Evolutionary conservation across 1,140 invertebrate species (phyloP).

Genomic region (Himalopsyche phryganea): DNA sequence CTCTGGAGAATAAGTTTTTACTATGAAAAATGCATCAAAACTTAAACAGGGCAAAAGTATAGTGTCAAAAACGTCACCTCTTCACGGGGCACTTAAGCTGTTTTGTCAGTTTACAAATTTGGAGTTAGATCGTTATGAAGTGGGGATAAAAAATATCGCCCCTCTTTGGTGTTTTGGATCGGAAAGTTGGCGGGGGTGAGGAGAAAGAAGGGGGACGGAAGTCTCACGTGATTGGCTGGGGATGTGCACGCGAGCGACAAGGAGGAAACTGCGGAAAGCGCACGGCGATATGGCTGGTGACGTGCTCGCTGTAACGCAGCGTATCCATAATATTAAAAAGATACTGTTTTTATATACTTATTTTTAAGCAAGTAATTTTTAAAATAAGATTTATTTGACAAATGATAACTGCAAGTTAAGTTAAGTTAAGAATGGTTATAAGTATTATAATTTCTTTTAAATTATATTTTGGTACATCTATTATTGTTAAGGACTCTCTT

Average conservation of each 20-base stretch:
- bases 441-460: too few relatives aligned
- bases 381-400: too few relatives aligned
- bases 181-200: neutral
- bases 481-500: too few relatives aligned
- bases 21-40: constrained; percentile 23
- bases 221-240: constrained; percentile 26
- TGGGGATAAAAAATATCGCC: constrained; percentile 23
- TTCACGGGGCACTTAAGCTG: constrained; percentile 4
- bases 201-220: constrained; percentile 23
- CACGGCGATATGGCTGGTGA: constrained; percentile 21
- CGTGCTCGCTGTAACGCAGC: constrained; percentile 1
- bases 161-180: constrained; percentile 6
- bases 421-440: too few relatives aligned
- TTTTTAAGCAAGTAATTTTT: too few relatives aligned
- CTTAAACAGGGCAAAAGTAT: neutral
- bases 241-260: constrained; percentile 14
- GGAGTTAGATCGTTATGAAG: constrained; percentile 28
- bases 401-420: too few relatives aligned
- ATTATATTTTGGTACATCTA: too few relatives aligned
- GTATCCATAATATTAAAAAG: too few relatives aligned
- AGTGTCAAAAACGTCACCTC: neutral
- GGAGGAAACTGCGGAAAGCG: constrained; percentile 32
- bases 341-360: too few relatives aligned
- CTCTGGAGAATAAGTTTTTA: constrained; percentile 17
- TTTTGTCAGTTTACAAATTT: constrained; percentile 6